These are phyloP conservation scores for Sorex araneus DNA, from an alignment of 2,113 vertebrate genomes.

Conservation along the genomic window DNA sequence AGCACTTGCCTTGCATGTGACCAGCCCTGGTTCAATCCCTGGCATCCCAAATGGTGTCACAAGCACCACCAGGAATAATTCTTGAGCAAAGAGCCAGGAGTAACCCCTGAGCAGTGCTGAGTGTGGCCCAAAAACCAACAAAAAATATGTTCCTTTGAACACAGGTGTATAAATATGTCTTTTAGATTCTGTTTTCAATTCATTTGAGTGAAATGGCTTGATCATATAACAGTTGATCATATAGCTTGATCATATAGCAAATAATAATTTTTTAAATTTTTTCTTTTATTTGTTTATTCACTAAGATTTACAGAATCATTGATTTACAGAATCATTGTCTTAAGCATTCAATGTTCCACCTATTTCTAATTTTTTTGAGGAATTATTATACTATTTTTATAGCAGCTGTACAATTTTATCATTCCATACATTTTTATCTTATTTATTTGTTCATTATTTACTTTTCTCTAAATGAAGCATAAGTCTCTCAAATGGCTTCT, in stretches of 20 bases:
- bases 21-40: too few relatives aligned
- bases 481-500: background rate
- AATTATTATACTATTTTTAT: background rate
- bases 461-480: slow-evolving; percentile 6
- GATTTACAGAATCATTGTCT: too few relatives aligned
- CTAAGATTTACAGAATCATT: too few relatives aligned
- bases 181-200: background rate
- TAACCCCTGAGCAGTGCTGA: too few relatives aligned
- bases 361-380: slow-evolving; percentile 12
- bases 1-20: too few relatives aligned
- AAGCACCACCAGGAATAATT: too few relatives aligned
- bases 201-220: background rate
- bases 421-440: slow-evolving; percentile 12
- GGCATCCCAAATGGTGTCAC: too few relatives aligned
- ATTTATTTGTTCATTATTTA: slow-evolving; percentile 17
- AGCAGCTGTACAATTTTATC: background rate
- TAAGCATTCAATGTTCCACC: too few relatives aligned
- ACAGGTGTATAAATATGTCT: background rate
- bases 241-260: background rate
- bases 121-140: too few relatives aligned
- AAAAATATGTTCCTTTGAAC: background rate
- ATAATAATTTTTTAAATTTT: too few relatives aligned
- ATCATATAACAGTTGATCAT: background rate
- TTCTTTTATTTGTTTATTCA: too few relatives aligned
- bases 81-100: too few relatives aligned